Base-by-base conservation (phyloP, 2,888 invertebrate genomes). In the Orthosia incerta region DNA sequence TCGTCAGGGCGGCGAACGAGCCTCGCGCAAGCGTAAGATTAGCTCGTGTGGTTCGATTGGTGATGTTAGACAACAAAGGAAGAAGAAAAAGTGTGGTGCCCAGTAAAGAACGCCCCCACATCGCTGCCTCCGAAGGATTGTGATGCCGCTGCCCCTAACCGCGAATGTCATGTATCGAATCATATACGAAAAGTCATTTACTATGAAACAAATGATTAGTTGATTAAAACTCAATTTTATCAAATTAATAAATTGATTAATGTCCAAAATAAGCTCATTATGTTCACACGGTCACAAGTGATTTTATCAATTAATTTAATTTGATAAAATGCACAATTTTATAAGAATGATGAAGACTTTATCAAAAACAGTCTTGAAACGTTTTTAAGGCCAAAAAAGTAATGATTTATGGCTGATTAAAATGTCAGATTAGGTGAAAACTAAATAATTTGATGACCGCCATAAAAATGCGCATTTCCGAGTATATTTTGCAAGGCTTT, bases 351-450 rank as follows among this genome's bases (percentile, higher is more conserved):
- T 71, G 76, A 78, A 83, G 76, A 82, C 66, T 76, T 68, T 71
- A 69, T 63, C 55, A 66, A 76, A 82, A 84, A 86, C 89, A 89
- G 89, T 89, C 87, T 89, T 88, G 79, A 56, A 45, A 70, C 46
- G 67, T 83, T 74, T 86, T 85, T 86, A 90, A 93, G 91, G 91
- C 91, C 91, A 85, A 89, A 87, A 83, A 85, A 86, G 23, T 57
- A 39, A 80, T 71, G 53, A 68, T 71, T 57, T 45, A 48, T 71
- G 20, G 48, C 31, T 59, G 51, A 70, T 59, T 12, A n/a, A 23
- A 50, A 61, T 55, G 16, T 46, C 55, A 70, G 63, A 71, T 64
- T 69, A 69, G 55, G 46, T 60, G n/a, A 9, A 56, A 46, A 26
- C 7, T n/a, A 48, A 63, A 39, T 23, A 46, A 18, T 69, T 48